Evolutionary conservation across 2,113 vertebrate species (phyloP), one percentile per base, ranked within the genome.

Genomic region (Corapipo altera): DNA sequence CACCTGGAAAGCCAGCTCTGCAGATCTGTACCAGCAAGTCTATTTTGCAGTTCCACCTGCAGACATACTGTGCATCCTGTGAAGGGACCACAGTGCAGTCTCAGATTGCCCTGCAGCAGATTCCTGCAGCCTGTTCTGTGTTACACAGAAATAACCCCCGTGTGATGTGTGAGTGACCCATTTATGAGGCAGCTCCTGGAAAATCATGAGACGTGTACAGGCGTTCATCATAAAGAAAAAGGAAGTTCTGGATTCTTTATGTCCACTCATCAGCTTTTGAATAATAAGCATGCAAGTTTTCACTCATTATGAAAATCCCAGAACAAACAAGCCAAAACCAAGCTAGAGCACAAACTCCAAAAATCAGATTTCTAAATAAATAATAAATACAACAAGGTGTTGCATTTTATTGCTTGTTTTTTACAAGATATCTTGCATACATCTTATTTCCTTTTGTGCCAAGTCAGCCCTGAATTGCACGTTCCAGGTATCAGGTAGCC

Each of bases 151-250:
- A 49, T 27, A 85, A 24, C 18, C 11, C 22, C 15, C 7, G 8
- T 27, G 14, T n/a, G 37, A 52, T 61, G 26, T 67, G n/a, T 13
- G 10, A 82, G 6, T 0, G 1, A 72, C 30, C 14, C 22, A 17
- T 65, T 91, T 81, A 48, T 59, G 52, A 78, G 37, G 39, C n/a
- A 78, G 37, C 23, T 80, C 70, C 9, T 28, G 5, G 1, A 76
- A 94, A 77, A 67, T 28, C 12, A 20, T 48, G 33, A 71, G 23
- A 75, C 18, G 3, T 71, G 4, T 55, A 59, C 82, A 85, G 54
- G 20, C 12, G 19, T 66, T 70, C 65, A 67, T 67, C 16, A 46
- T 27, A 65, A 81, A 81, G 21, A 57, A 55, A 89, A 85, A 39
- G 9, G 11, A 33, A 55, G 6, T 51, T 88, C 23, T 79, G 32